Evolutionary conservation across 2,888 invertebrate species (phyloP), one percentile per base, ranked within the genome.

Genomic region (Trichacis sp.): DNA sequence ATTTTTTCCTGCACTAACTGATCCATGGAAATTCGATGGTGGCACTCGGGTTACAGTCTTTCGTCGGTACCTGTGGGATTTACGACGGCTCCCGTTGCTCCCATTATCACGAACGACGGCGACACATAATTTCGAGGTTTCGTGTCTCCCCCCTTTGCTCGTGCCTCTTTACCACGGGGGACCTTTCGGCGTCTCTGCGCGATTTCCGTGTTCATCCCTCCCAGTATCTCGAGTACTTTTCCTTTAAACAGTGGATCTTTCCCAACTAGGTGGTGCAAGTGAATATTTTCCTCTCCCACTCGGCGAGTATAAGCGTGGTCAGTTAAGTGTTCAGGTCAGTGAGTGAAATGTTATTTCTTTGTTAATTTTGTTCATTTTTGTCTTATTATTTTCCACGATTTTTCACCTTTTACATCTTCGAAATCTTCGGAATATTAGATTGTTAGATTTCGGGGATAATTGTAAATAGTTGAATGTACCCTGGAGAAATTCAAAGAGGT

Each of bases 61-160:
- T 75, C 72, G n/a, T n/a, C n/a, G n/a, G n/a, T n/a, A n/a, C n/a
- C n/a, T n/a, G 75, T 77, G 79, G 71, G 76, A 77, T 73, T 75
- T 70, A 74, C 71, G 69, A 73, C 70, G 72, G 75, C 73, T 75
- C 76, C 77, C 74, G 71, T 53, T 72, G 72, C 63, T 65, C 52
- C 51, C 47, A n/a, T n/a, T n/a, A n/a, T n/a, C n/a, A n/a, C n/a
- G n/a, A n/a, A n/a, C n/a, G n/a, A n/a, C n/a, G n/a, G n/a, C n/a
- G n/a, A n/a, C n/a, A n/a, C n/a, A n/a, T n/a, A n/a, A n/a, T n/a
- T n/a, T n/a, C n/a, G n/a, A n/a, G n/a, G n/a, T n/a, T n/a, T n/a
- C n/a, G n/a, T n/a, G n/a, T n/a, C n/a, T 9, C 6, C n/a, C 33
- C 11, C 64, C 24, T 48, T 33, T 45, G 18, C 24, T 30, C 60